Evolutionary conservation across 2,797 vertebrate genomes (phyloP), one percentile per base, ranked within the genome.

Genomic region (Gobio occitaniae): DNA sequence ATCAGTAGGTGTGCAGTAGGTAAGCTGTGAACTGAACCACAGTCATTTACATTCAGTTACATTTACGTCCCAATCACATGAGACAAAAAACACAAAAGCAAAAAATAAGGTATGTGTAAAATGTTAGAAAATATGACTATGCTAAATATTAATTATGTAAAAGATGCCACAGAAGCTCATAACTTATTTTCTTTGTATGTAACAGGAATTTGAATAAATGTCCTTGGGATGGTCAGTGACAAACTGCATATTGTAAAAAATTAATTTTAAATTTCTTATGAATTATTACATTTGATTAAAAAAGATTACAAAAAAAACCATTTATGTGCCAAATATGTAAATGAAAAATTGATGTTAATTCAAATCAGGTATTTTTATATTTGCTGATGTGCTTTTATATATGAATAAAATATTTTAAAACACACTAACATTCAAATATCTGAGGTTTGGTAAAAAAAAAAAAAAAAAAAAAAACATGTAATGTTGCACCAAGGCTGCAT

Each of bases 1-100:
- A 94, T 94, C 93, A 89, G 86, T 13, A 79, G 56, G 13, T 92
- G 91, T 92, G 93, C 93, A 92, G 93, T 93, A 93, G 91, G 90
- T 93, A 90, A 94, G 91, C 88, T 88, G 90, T 92, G 89, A 84
- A 70, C 63, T 85, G 2, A 63, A 63, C 61, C 6, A 78, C 89
- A 92, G 80, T 79, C 19, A 50, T 82, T 83, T 92, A 92, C 93
- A 89, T 86, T 87, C 84, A 78, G 65, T 75, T 74, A 54, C 82
- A 86, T 86, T 89, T 83, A 88, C 17, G 86, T 91, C 56, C n/a
- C 78, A 15, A 71, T 38, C n/a, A 69, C 70, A 63, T 38, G 68
- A 75, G 75, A 83, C 82, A 87, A 77, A 66, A 71, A 78, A 61
- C 19, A 36, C 13, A 47, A 8, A 83, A 41, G 6, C 12, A 54